Percentiles rank a stretch among this genome's conserved stretches.
phyloP scores from a whole-genome alignment of 1,140 invertebrate species.

The Neelides sp. region DNA sequence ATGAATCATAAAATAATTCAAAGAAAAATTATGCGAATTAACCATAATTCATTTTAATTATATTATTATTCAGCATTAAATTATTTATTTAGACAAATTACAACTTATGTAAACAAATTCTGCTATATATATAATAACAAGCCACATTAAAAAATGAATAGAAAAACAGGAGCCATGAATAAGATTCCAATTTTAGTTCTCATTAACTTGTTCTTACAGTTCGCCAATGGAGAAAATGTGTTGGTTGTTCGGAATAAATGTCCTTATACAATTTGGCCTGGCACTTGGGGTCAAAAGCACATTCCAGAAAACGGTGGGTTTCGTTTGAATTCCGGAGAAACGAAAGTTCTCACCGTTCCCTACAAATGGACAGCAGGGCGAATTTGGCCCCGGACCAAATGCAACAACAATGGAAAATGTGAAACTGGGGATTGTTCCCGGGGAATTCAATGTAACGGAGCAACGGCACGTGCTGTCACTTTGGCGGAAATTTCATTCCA shows the following conservation, averaged over 20 bases:
- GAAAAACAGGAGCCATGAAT: too few relatives aligned
- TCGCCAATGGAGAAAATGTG: conserved; percentile 3
- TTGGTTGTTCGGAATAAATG: conserved; percentile 29
- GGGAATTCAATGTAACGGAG: conserved; percentile 23
- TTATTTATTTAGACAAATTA: too few relatives aligned
- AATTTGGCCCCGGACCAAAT: conserved; percentile 33
- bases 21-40: too few relatives aligned
- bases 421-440: conserved; percentile 33
- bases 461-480: conserved; percentile 31
- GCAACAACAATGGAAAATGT: conserved; percentile 29
- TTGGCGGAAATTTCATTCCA: conserved; percentile 34
- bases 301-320: conserved; percentile 17
- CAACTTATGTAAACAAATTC: too few relatives aligned
- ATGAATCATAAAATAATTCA: too few relatives aligned
- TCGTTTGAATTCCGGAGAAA: conserved; percentile 5
- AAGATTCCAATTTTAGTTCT: too few relatives aligned
- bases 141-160: too few relatives aligned
- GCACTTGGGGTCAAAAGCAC: conserved; percentile 13
- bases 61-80: too few relatives aligned
- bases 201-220: too few relatives aligned
- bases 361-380: conserved; percentile 30
- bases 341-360: conserved; percentile 10
- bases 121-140: too few relatives aligned
- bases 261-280: conserved; percentile 21
- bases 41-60: too few relatives aligned